These are phyloP conservation scores for Mylabris sibirica DNA, from an alignment of 2,888 invertebrate genomes.

Conservation along the genomic window DNA sequence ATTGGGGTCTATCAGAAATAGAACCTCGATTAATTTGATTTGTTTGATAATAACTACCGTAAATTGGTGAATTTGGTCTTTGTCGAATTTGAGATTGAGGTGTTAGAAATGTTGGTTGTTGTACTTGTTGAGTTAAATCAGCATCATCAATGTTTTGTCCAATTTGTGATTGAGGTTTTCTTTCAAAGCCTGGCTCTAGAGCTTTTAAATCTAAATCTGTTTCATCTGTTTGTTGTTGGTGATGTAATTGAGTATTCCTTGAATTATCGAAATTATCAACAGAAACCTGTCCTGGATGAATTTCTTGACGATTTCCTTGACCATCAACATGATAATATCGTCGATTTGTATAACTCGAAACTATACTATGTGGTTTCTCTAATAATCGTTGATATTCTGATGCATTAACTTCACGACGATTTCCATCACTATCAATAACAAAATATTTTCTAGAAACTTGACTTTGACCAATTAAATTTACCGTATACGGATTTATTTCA, in stretches of 20 bases:
- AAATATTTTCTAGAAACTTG: not conserved
- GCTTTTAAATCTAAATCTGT: not conserved
- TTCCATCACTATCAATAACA: constrained; percentile 8
- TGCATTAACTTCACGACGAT: constrained; percentile 12
- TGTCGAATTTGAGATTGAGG: not conserved
- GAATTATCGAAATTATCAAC: not conserved
- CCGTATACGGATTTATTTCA: constrained; percentile 12
- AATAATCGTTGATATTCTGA: not conserved
- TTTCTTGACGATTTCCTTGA: not conserved
- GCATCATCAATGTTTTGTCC: not conserved
- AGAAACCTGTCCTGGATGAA: not conserved
- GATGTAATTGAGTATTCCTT: not conserved
- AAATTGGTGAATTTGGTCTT: too few species aligned
- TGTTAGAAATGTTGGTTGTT: not conserved
- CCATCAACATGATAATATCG: constrained; percentile 5
- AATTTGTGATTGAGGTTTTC: not conserved
- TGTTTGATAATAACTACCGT: too few species aligned
- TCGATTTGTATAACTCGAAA: not conserved
- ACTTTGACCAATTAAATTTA: not conserved
- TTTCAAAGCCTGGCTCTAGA: not conserved
- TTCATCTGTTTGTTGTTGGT: not conserved
- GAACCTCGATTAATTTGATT: too few species aligned
- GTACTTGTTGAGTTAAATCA: constrained; percentile 8
- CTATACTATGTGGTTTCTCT: not conserved
- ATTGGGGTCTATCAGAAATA: too few species aligned